Evolutionary conservation across 2,113 vertebrate genomes (phyloP).

Genomic region (Glareola pratincola): DNA sequence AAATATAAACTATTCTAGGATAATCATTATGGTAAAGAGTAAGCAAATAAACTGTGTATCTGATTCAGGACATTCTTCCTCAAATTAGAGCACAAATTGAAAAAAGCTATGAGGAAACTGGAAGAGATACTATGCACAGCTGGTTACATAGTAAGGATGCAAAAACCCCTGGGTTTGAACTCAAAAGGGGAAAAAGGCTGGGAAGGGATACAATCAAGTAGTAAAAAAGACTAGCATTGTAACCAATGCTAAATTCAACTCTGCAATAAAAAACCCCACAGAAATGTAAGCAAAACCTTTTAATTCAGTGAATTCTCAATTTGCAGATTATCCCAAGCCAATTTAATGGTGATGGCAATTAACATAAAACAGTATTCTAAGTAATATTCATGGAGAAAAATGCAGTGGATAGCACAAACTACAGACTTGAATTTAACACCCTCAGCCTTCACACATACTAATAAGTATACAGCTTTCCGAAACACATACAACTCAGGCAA

Average conservation of each 20-base stretch:
- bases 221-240: background rate
- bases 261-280: background rate
- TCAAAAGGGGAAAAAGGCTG: background rate
- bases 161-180: background rate
- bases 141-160: background rate
- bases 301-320: background rate
- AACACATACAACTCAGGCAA: background rate
- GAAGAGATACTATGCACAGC: background rate
- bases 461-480: background rate
- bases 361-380: background rate
- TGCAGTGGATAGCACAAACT: background rate
- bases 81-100: background rate
- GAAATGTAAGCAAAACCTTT: background rate
- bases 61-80: background rate
- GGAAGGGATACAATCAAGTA: background rate
- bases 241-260: background rate
- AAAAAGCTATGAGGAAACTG: background rate
- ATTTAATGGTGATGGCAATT: background rate
- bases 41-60: background rate
- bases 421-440: background rate
- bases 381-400: background rate
- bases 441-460: background rate
- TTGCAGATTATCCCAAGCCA: background rate
- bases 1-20: background rate
- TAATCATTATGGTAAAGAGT: background rate